Conservation (phyloP, 2,113 vertebrate species). For the Paramisgurnus dabryanus region DNA sequence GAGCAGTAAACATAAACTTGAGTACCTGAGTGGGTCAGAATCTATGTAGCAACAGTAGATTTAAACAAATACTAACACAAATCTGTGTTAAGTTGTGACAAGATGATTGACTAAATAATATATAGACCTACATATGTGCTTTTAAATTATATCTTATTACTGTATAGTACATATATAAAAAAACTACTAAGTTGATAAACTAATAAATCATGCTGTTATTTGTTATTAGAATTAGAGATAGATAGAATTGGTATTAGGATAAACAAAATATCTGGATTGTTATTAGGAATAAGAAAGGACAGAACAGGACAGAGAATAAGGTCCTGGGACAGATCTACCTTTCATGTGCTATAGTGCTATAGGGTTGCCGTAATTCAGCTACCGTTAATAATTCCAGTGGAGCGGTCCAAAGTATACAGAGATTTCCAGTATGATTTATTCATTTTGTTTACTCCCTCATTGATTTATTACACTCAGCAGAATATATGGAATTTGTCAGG, state of each 20-base stretch:
- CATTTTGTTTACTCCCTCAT: background rate
- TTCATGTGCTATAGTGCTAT: background rate
- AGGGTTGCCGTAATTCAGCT: no score
- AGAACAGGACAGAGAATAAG: background rate
- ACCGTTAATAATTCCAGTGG: no score
- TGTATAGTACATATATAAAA: background rate
- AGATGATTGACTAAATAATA: no score
- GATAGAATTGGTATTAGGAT: background rate
- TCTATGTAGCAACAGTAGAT: no score
- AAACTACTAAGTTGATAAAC: background rate
- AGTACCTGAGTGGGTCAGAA: no score
- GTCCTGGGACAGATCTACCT: background rate
- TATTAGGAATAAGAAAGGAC: conserved; percentile 23
- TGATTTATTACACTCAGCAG: background rate
- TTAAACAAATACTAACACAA: no score
- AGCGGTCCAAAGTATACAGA: background rate
- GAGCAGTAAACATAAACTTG: no score
- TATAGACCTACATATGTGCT: no score
- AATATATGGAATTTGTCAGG: background rate
- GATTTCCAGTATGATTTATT: background rate
- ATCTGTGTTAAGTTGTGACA: no score
- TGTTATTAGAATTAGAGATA: background rate
- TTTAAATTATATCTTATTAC: background rate
- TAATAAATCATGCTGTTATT: no score
- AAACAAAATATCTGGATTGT: background rate